A percentile compares a stretch with the other conserved stretches of the same genome.
Conservation (phyloP, 2,113 vertebrate species). For the Oreocharis arfaki region DNA sequence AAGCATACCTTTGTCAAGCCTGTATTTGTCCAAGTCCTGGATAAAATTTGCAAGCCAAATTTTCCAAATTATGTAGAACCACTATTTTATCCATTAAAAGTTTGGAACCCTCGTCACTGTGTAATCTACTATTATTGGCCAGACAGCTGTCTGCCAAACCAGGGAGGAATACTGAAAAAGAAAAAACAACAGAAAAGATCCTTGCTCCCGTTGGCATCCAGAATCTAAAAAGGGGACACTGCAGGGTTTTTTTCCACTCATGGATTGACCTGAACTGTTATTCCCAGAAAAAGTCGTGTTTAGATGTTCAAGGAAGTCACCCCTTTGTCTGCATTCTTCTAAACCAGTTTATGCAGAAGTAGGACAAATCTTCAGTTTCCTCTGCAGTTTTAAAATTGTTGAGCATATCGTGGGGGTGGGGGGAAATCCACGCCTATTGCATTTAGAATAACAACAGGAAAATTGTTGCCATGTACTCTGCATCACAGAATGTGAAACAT, state of each 20-base stretch:
- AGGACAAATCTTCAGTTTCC: neutral
- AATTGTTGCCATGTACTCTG: neutral
- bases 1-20: slow-evolving; percentile 68
- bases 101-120: neutral
- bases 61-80: slow-evolving; percentile 26
- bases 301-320: neutral
- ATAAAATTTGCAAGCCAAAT: slow-evolving; percentile 20
- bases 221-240: neutral
- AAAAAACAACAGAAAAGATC: neutral
- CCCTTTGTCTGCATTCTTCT: neutral
- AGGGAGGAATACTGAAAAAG: neutral
- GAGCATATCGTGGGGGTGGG: neutral
- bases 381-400: neutral
- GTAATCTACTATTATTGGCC: slow-evolving; percentile 27
- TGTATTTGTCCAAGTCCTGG: slow-evolving; percentile 44
- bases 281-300: neutral
- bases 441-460: neutral
- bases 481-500: neutral
- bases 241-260: neutral
- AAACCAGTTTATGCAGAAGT: neutral
- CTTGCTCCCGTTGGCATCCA: neutral
- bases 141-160: slow-evolving; percentile 33
- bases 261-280: neutral
- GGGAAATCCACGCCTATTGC: neutral
- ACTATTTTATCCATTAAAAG: slow-evolving; percentile 48